Percentiles rank a stretch among this genome's conserved stretches.
phyloP scores from a whole-genome alignment of 2,888 invertebrate genomes.

The Muscina levida region DNA sequence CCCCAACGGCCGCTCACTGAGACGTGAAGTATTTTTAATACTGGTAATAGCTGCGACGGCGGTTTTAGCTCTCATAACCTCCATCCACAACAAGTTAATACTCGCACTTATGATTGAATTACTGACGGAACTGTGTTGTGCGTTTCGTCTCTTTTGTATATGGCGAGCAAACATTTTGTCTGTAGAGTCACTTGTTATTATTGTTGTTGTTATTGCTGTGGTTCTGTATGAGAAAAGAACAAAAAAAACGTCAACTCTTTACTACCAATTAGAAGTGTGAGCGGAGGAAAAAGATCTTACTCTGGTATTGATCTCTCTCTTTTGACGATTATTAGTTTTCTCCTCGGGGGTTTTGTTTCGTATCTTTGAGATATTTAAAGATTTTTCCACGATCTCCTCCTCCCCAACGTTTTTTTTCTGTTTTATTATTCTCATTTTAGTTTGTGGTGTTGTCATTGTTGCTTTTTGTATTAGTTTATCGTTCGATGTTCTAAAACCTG shows the following conservation, averaged over 20 bases:
- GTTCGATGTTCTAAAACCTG: constrained; percentile 52
- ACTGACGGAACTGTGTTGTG: background rate
- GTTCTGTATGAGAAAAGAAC: too few relatives aligned
- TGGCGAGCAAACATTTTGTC: constrained; percentile 11
- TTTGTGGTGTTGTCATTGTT: constrained; percentile 12
- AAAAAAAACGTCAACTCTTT: constrained; percentile 41
- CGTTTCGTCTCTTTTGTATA: too few relatives aligned
- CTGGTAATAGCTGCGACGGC: constrained; percentile 51
- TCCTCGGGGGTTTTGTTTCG: background rate
- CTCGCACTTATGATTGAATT: constrained; percentile 2
- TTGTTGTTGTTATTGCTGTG: constrained; percentile 23
- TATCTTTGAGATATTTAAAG: background rate
- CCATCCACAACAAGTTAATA: constrained; percentile 63
- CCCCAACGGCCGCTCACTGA: constrained; percentile 8
- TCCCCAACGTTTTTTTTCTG: background rate
- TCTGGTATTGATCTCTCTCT: background rate
- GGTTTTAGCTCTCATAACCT: constrained; percentile 60
- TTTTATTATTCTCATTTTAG: constrained; percentile 12
- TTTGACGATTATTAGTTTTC: background rate
- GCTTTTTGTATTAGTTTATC: constrained; percentile 24
- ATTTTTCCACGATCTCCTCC: background rate
- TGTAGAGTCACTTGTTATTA: background rate
- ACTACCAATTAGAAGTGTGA: constrained; percentile 44
- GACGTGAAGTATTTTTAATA: constrained; percentile 36
- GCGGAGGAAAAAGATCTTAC: constrained; percentile 26